phyloP scores from a whole-genome alignment of 2,888 invertebrate species.

The Sialis fuliginosa region DNA sequence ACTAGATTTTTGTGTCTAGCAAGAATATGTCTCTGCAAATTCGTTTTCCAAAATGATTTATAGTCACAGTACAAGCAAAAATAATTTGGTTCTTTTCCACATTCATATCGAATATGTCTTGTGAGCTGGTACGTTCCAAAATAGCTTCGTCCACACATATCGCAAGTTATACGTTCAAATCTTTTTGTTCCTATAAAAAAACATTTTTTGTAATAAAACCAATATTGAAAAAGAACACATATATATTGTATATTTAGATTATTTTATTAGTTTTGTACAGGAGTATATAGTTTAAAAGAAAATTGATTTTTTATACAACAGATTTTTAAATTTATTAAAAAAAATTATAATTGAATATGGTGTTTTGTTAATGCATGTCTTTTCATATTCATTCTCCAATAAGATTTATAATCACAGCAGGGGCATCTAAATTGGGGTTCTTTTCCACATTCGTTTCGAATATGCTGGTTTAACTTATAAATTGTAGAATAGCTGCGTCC shows the following conservation, averaged over 20 bases:
- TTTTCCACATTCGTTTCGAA: constrained; percentile 15
- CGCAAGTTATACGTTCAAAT: not conserved
- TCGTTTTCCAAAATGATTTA: constrained; percentile 4
- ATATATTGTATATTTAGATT: not conserved
- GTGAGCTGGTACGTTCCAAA: constrained; percentile 13
- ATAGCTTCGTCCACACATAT: constrained; percentile 14
- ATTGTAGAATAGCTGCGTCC: too few species aligned
- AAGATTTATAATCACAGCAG: constrained; percentile 7
- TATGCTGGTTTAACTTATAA: constrained; percentile 4
- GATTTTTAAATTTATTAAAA: not conserved
- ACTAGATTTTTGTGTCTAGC: constrained; percentile 3
- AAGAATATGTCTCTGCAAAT: constrained; percentile 6
- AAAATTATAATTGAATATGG: constrained; percentile 1
- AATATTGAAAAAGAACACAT: not conserved
- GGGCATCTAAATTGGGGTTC: constrained; percentile 13
- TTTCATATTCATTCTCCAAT: constrained; percentile 14
- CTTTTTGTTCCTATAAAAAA: not conserved
- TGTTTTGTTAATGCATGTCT: constrained; percentile 12
- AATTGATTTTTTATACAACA: too few species aligned
- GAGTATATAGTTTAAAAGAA: too few species aligned
- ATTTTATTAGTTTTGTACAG: too few species aligned
- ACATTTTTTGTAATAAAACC: not conserved
- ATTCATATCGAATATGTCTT: constrained; percentile 14
- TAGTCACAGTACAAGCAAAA: constrained; percentile 11
- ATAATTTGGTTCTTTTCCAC: constrained; percentile 16